A percentile compares a stretch with the other conserved stretches of the same genome.
phyloP scores from a whole-genome alignment of 2,113 vertebrate species.

The Notiomystis cincta region DNA sequence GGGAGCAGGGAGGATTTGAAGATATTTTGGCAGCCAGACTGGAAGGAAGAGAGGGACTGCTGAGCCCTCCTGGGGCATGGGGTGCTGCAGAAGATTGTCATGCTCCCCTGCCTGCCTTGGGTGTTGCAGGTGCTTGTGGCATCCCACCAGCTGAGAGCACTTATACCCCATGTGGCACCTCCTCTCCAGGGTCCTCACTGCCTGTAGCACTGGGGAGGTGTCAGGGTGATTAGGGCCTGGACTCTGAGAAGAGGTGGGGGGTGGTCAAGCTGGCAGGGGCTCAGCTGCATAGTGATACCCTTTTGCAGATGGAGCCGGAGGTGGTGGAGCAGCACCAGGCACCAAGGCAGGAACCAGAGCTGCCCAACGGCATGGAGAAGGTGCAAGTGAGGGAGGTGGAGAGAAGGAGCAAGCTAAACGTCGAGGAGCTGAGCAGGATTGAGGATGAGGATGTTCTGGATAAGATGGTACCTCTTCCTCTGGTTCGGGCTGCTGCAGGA shows the following conservation, averaged over 20 bases:
- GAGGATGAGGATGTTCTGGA: slow-evolving; percentile 92
- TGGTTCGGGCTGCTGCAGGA: background rate
- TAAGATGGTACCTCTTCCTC: slow-evolving; percentile 84
- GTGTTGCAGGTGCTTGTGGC: fast-evolving
- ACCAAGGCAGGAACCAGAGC: slow-evolving; percentile 27
- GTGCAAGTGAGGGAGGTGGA: slow-evolving; percentile 55
- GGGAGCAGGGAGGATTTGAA: background rate
- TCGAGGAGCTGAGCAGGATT: slow-evolving; percentile 82
- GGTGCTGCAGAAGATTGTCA: background rate
- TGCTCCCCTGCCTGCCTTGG: background rate
- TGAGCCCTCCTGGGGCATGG: background rate
- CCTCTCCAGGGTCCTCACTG: background rate
- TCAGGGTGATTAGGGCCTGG: background rate
- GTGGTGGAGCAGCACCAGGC: slow-evolving; percentile 67
- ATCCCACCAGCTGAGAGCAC: background rate
- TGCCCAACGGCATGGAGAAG: slow-evolving; percentile 74
- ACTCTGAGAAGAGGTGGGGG: background rate
- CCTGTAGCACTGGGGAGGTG: background rate
- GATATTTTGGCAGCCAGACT: background rate
- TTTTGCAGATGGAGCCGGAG: slow-evolving; percentile 80
- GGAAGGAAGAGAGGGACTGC: background rate
- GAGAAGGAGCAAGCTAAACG: slow-evolving; percentile 70
- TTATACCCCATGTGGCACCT: fast-evolving
- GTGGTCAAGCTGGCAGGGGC: background rate
- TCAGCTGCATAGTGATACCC: background rate